Percentiles rank a stretch among this genome's conserved stretches.
Evolutionary conservation across 2,888 invertebrate genomes (phyloP).

Genomic region (Heterodera filipjevi): DNA sequence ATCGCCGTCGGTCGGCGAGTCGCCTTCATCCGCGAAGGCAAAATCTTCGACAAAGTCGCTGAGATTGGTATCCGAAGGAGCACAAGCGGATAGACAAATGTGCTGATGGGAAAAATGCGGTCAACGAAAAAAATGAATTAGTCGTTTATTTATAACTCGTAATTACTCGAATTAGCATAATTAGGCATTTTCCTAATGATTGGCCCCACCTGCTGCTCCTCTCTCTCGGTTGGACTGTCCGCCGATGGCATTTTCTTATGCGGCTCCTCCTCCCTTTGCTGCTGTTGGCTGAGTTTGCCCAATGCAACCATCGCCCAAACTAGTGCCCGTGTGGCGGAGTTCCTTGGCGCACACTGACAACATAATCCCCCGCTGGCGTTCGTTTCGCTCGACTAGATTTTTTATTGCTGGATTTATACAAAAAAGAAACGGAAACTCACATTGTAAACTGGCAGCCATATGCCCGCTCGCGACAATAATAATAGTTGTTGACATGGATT

Average conservation of each 20-base stretch:
- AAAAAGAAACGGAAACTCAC: too few relatives aligned
- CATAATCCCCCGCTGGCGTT: too few relatives aligned
- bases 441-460: too few relatives aligned
- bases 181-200: background rate
- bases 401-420: too few relatives aligned
- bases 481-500: too few relatives aligned
- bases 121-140: background rate
- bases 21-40: background rate
- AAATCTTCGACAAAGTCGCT: slow-evolving; percentile 3
- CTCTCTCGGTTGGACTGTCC: background rate
- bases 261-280: background rate
- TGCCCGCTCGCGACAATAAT: too few relatives aligned
- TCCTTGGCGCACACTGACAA: too few relatives aligned
- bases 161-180: background rate
- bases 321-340: too few relatives aligned
- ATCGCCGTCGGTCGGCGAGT: background rate
- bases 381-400: too few relatives aligned
- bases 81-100: slow-evolving; percentile 25
- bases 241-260: background rate
- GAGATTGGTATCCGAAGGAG: slow-evolving; percentile 12
- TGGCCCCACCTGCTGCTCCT: background rate
- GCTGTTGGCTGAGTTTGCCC: background rate
- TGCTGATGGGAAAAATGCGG: background rate
- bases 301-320: too few relatives aligned
- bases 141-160: background rate